phyloP scores from a whole-genome alignment of 2,113 vertebrate genomes.

The Potamarius usumacintae region DNA sequence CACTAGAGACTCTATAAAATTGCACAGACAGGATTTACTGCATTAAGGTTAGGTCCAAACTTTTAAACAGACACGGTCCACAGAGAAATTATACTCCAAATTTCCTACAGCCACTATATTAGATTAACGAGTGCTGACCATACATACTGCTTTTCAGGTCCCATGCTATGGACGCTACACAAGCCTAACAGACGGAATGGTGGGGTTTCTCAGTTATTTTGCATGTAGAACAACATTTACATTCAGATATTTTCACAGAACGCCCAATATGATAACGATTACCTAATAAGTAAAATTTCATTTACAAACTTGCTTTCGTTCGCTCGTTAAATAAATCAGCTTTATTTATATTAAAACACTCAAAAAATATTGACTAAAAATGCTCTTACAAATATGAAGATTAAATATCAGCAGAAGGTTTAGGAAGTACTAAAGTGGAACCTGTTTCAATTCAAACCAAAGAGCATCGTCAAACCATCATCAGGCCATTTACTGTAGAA shows the following conservation, averaged over 20 bases:
- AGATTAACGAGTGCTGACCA: not conserved
- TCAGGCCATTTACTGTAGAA: not conserved
- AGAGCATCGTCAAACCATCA: not conserved
- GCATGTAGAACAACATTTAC: not conserved
- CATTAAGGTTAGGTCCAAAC: slow-evolving; percentile 20
- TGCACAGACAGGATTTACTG: slow-evolving; percentile 6
- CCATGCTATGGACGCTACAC: not conserved
- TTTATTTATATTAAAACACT: not conserved
- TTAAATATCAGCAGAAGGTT: not conserved
- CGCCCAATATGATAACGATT: not conserved
- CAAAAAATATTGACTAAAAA: not conserved
- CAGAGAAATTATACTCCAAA: slow-evolving; percentile 4
- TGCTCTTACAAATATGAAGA: not conserved
- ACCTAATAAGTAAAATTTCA: not conserved
- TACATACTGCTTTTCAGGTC: not conserved
- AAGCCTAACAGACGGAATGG: not conserved
- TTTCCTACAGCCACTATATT: not conserved
- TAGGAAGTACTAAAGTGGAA: not conserved
- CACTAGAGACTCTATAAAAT: slow-evolving; percentile 19
- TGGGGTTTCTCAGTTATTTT: not conserved
- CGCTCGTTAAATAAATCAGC: not conserved
- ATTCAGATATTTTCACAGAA: not conserved
- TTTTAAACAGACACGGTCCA: slow-evolving; percentile 14
- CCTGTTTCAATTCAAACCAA: not conserved
- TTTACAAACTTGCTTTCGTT: not conserved